Evolutionary conservation across 2,113 vertebrate species (phyloP).

Genomic region (Psophia crepitans): DNA sequence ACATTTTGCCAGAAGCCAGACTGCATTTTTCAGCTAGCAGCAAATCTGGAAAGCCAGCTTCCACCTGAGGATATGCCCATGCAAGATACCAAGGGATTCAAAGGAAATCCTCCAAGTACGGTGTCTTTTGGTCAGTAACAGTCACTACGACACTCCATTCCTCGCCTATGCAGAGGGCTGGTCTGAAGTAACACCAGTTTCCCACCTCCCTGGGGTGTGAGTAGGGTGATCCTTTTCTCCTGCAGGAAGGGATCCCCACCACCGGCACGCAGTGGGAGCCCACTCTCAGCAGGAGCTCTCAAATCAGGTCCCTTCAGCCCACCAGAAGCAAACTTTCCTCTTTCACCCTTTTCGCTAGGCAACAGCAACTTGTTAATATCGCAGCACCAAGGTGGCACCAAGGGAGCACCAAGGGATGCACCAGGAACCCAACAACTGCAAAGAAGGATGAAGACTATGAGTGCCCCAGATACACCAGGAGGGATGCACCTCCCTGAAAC

Average conservation of each 20-base stretch:
- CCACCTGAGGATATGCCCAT: neutral
- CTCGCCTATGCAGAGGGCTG: accelerated
- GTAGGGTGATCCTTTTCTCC: too few species aligned
- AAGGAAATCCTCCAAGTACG: accelerated
- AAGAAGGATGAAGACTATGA: neutral
- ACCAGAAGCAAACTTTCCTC: neutral
- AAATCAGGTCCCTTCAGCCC: neutral
- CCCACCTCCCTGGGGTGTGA: accelerated
- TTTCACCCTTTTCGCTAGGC: neutral
- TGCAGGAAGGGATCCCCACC: accelerated
- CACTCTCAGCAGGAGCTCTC: neutral
- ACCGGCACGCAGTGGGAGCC: accelerated
- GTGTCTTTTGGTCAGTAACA: neutral
- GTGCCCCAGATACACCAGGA: accelerated
- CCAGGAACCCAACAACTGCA: neutral
- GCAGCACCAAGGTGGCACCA: neutral
- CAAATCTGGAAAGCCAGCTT: neutral
- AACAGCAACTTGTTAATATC: accelerated
- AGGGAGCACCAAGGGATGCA: accelerated
- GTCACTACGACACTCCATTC: accelerated
- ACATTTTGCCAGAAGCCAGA: neutral
- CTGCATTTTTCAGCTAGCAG: neutral
- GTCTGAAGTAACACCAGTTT: accelerated
- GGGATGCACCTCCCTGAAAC: accelerated
- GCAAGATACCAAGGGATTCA: neutral